These are phyloP conservation scores for Sericinus montela DNA, from an alignment of 2,888 invertebrate genomes.

Conservation along the genomic window DNA sequence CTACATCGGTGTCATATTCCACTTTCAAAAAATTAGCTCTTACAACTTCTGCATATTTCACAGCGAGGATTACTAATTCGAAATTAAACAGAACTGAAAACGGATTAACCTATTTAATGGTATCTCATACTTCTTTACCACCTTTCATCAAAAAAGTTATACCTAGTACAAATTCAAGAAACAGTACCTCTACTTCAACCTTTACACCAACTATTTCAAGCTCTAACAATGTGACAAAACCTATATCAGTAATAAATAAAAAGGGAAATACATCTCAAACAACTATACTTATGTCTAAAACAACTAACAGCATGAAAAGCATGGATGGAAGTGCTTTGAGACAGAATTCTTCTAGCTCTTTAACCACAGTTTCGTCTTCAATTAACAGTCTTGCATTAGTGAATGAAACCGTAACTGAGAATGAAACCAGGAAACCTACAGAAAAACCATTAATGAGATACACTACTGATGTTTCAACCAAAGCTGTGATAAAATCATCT, in stretches of 20 bases:
- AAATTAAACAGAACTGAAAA: slow-evolving; percentile 39
- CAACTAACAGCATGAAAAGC: slow-evolving; percentile 68
- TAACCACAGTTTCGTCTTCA: slow-evolving; percentile 47
- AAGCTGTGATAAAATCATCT: neutral
- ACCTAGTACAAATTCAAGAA: slow-evolving; percentile 23
- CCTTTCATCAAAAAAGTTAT: slow-evolving; percentile 30
- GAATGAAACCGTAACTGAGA: slow-evolving; percentile 23
- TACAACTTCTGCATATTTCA: slow-evolving; percentile 48
- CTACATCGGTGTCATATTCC: slow-evolving; percentile 66
- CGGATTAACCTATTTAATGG: slow-evolving; percentile 51
- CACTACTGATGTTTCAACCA: slow-evolving; percentile 8
- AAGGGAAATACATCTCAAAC: slow-evolving; percentile 3
- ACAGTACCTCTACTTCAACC: slow-evolving; percentile 19
- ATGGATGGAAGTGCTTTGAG: slow-evolving; percentile 40
- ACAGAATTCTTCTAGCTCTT: slow-evolving; percentile 48
- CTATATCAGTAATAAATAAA: slow-evolving; percentile 3
- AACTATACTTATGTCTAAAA: slow-evolving; percentile 37
- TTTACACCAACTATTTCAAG: slow-evolving; percentile 15
- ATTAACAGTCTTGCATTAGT: slow-evolving; percentile 27
- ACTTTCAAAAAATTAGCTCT: slow-evolving; percentile 67
- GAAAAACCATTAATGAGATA: slow-evolving; percentile 13
- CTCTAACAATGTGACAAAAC: slow-evolving; percentile 29
- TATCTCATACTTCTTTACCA: slow-evolving; percentile 36
- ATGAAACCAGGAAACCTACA: slow-evolving; percentile 26
- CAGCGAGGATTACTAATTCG: slow-evolving; percentile 37